Evolutionary conservation across 2,888 invertebrate genomes (phyloP).

Genomic region (Polyploca ridens): DNA sequence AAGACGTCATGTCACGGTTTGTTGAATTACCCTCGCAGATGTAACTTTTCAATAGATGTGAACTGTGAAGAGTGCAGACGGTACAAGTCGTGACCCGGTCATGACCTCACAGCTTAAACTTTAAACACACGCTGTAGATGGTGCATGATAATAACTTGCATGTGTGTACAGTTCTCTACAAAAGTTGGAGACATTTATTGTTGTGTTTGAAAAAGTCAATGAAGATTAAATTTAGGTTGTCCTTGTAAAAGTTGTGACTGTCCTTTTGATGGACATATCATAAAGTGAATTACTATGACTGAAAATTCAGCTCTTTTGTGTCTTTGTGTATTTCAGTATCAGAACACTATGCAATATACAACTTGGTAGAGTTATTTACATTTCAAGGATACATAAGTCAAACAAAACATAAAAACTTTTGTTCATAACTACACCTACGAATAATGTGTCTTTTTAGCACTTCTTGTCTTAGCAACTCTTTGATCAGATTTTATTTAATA

Average conservation of each 20-base stretch:
- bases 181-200: slow-evolving; percentile 1
- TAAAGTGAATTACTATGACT: no score
- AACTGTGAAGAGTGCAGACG: slow-evolving; percentile 6
- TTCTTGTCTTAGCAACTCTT: neutral
- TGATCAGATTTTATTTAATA: slow-evolving; percentile 13
- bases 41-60: neutral
- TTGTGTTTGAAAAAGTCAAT: neutral
- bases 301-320: no score
- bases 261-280: no score
- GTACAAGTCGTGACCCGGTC: neutral
- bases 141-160: neutral
- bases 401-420: neutral
- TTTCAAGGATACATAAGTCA: no score
- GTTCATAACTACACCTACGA: neutral
- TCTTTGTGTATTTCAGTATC: no score
- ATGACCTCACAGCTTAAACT: slow-evolving; percentile 11
- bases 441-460: neutral
- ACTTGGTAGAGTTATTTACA: neutral
- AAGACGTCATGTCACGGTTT: neutral
- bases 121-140: slow-evolving; percentile 11
- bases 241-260: no score
- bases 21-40: neutral
- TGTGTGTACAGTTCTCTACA: slow-evolving; percentile 8
- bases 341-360: neutral
- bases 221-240: neutral